These are phyloP conservation scores for Callospermophilus lateralis DNA, from an alignment of 2,113 vertebrate species.

Conservation along the genomic window DNA sequence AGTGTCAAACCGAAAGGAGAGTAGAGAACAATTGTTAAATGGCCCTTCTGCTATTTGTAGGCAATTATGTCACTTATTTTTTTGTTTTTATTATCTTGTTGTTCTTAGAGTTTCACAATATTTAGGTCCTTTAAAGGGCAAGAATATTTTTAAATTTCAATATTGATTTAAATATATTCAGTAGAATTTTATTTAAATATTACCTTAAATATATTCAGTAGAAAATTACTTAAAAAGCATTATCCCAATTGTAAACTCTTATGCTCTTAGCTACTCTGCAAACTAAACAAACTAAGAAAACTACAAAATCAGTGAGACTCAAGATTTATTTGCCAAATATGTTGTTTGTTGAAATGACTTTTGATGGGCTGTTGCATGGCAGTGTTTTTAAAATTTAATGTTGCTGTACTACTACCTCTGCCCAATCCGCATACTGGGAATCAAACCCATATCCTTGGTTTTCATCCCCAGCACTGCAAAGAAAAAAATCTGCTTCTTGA, in stretches of 20 bases:
- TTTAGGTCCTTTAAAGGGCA: not conserved
- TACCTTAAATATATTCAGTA: slow-evolving; percentile 42
- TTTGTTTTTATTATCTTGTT: not conserved
- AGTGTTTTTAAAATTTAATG: not conserved
- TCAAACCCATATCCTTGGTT: too few species aligned
- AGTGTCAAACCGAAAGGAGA: not conserved
- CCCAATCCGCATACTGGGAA: too few species aligned
- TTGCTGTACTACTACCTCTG: not conserved
- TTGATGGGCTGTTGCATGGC: not conserved
- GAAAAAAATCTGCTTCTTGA: not conserved
- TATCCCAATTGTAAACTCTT: slow-evolving; percentile 11
- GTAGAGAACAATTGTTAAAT: slow-evolving; percentile 6
- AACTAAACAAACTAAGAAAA: not conserved
- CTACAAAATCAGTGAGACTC: not conserved
- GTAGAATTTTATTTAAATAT: not conserved
- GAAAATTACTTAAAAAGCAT: slow-evolving; percentile 20
- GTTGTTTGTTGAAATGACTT: not conserved
- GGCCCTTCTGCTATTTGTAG: not conserved
- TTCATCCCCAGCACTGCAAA: too few species aligned
- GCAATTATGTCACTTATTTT: not conserved
- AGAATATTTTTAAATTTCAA: not conserved
- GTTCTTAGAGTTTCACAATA: not conserved
- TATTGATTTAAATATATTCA: slow-evolving; percentile 47
- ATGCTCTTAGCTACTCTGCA: not conserved
- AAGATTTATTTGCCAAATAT: not conserved